A percentile compares a stretch with the other conserved stretches of the same genome.
Conservation (phyloP, 2,888 invertebrate genomes). For the Xylophagus ater region DNA sequence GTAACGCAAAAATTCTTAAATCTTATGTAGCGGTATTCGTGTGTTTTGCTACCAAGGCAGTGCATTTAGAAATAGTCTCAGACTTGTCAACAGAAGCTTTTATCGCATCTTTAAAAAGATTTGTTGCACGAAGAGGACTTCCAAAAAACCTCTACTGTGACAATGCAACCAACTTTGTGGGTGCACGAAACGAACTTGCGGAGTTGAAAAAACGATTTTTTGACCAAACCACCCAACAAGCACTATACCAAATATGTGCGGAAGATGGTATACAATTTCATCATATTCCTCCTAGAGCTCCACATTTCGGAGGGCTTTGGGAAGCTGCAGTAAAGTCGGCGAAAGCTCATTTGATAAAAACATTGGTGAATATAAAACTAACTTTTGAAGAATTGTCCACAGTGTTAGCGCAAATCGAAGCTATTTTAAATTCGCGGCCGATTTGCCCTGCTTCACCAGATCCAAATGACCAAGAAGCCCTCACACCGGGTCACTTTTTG, state of each 20-base stretch:
- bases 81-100: no score
- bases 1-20: no score
- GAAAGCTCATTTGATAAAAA: slow-evolving; percentile 6
- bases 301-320: slow-evolving; percentile 7
- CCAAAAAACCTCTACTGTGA: no score
- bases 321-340: no score
- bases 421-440: slow-evolving; percentile 9
- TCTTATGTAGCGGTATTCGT: no score
- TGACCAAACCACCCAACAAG: slow-evolving; percentile 1
- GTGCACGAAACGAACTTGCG: slow-evolving; percentile 7
- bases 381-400: slow-evolving; percentile 11
- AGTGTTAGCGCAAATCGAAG: slow-evolving; percentile 8
- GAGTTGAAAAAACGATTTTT: slow-evolving; percentile 7
- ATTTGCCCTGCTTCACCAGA: slow-evolving; percentile 4
- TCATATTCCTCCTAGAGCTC: slow-evolving; percentile 5
- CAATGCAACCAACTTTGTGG: no score
- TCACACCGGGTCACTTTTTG: slow-evolving; percentile 10
- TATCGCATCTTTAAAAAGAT: slow-evolving; percentile 16
- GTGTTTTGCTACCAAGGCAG: slow-evolving; percentile 14
- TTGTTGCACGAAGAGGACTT: slow-evolving; percentile 15
- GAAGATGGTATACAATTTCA: slow-evolving; percentile 7
- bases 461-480: slow-evolving; percentile 8
- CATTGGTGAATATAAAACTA: not conserved
- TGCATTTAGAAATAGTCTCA: slow-evolving; percentile 18
- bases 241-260: no score